Percentiles rank a stretch among this genome's conserved stretches.
phyloP scores from a whole-genome alignment of 2,888 invertebrate species.

The Phyto melanocephala region DNA sequence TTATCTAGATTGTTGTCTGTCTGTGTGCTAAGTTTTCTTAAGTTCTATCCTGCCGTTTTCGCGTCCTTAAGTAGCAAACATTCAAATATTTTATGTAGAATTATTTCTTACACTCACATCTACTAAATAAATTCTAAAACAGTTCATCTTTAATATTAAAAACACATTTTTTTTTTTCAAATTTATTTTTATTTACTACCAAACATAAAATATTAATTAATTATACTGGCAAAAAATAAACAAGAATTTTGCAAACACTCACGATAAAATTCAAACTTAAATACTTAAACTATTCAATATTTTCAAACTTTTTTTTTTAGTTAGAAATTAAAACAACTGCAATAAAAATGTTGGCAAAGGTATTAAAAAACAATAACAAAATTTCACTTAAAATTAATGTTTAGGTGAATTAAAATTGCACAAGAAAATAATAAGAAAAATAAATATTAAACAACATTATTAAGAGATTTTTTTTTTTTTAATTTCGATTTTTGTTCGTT shows the following conservation, averaged over 20 bases:
- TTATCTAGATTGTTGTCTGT: too few relatives aligned
- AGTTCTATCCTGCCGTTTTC: too few relatives aligned
- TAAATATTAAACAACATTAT: slow-evolving; percentile 19
- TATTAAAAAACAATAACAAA: slow-evolving; percentile 9
- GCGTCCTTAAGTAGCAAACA: too few relatives aligned
- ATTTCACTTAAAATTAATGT: slow-evolving; percentile 47
- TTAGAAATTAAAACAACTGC: slow-evolving; percentile 23
- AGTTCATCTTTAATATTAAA: background rate
- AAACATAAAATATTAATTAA: slow-evolving; percentile 38
- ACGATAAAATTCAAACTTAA: background rate
- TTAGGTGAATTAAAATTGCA: slow-evolving; percentile 30
- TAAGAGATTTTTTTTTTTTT: slow-evolving; percentile 13
- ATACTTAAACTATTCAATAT: slow-evolving; percentile 9
- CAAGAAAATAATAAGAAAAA: background rate
- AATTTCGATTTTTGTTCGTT: slow-evolving; percentile 35
- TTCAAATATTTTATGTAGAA: too few relatives aligned
- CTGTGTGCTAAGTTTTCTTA: too few relatives aligned
- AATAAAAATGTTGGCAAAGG: background rate
- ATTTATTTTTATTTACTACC: slow-evolving; percentile 39
- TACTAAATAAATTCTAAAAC: background rate
- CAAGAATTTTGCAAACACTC: slow-evolving; percentile 9
- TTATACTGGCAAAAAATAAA: slow-evolving; percentile 29
- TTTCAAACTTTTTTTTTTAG: background rate
- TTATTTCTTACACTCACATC: too few relatives aligned
- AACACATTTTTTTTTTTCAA: background rate